These are phyloP conservation scores for Cyprinella venusta DNA, from an alignment of 2,797 vertebrate genomes.

Conservation along the genomic window DNA sequence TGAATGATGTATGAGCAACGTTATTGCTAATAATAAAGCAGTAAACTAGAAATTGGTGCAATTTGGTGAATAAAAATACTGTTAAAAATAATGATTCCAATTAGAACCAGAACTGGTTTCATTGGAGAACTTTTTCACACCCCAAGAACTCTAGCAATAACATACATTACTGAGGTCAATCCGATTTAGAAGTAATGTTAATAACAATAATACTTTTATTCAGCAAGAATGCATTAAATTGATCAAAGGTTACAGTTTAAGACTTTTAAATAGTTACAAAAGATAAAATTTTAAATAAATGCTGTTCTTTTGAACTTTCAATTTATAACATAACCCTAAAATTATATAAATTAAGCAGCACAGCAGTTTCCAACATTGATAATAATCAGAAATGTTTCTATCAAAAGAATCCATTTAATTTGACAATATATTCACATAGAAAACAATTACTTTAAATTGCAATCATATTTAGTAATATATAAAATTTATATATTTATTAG, in stretches of 20 bases:
- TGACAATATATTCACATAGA: not conserved
- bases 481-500: no score
- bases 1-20: conserved; percentile 2
- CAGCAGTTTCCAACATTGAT: not conserved
- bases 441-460: not conserved
- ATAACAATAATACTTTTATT: not conserved
- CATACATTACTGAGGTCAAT: not conserved
- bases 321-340: not conserved
- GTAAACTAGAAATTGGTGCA: not conserved
- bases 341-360: not conserved
- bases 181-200: not conserved
- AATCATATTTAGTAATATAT: not conserved
- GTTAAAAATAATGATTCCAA: conserved; percentile 6
- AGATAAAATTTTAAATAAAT: not conserved
- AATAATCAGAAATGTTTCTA: not conserved
- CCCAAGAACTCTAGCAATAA: not conserved
- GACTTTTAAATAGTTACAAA: not conserved
- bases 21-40: conserved; percentile 10
- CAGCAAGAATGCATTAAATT: not conserved
- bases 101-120: not conserved
- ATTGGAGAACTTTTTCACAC: not conserved
- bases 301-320: not conserved
- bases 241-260: not conserved
- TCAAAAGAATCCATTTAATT: not conserved
- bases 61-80: not conserved